Percentiles rank a stretch among this genome's conserved stretches.
Evolutionary conservation across 2,888 invertebrate species (phyloP).

Genomic region (Exephanes ischioxanthus): DNA sequence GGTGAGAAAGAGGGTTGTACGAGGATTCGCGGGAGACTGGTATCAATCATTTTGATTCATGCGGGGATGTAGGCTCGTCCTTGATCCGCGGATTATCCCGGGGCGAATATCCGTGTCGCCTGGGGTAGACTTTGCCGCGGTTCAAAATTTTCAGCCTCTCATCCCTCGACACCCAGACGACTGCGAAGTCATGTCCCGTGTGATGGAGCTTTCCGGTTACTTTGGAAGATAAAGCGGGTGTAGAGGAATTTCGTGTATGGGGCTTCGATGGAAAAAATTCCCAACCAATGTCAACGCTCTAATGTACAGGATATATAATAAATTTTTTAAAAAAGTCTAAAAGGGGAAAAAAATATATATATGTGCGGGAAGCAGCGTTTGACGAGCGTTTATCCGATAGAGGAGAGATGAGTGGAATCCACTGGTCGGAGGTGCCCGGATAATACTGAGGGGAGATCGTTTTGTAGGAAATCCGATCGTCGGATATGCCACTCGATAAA

Average conservation of each 20-base stretch:
- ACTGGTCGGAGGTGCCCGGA: slow-evolving; percentile 9
- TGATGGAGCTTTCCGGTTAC: slow-evolving; percentile 10
- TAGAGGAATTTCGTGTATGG: neutral
- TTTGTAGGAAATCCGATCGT: slow-evolving; percentile 22
- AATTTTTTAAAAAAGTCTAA: slow-evolving; percentile 2
- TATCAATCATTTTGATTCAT: slow-evolving; percentile 76
- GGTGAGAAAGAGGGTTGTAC: slow-evolving; percentile 36
- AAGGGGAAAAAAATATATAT: slow-evolving; percentile 3
- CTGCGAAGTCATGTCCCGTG: slow-evolving; percentile 44
- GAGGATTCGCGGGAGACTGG: slow-evolving; percentile 56
- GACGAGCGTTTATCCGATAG: slow-evolving; percentile 19
- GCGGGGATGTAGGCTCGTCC: slow-evolving; percentile 65
- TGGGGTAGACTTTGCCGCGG: slow-evolving; percentile 49
- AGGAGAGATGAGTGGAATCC: neutral
- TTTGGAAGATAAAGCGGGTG: slow-evolving; percentile 13
- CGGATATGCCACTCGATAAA: neutral
- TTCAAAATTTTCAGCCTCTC: slow-evolving; percentile 47
- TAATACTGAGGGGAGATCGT: slow-evolving; percentile 22
- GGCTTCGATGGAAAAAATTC: neutral
- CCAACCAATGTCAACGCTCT: neutral
- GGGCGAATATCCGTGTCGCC: slow-evolving; percentile 68
- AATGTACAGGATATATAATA: neutral
- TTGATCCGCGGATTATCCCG: slow-evolving; percentile 72
- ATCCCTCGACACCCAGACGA: slow-evolving; percentile 26
- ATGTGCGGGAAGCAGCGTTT: neutral